These are phyloP conservation scores for Archocentrus centrarchus DNA, from an alignment of 2,113 vertebrate species.

Conservation along the genomic window DNA sequence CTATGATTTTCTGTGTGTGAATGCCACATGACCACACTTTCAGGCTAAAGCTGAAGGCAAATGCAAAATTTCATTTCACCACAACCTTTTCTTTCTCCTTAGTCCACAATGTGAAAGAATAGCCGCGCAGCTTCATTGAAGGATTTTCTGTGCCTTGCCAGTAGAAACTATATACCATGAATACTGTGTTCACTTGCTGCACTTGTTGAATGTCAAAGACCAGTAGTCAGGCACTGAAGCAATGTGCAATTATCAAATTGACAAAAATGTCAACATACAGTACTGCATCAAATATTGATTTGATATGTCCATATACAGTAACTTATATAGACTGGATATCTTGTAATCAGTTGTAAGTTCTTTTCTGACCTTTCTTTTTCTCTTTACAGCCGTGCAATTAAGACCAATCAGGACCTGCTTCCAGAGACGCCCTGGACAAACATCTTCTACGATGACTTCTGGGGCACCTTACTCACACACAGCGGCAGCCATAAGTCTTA, in stretches of 20 bases:
- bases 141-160: neutral
- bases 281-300: too few relatives aligned
- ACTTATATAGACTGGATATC: neutral
- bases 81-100: conserved; percentile 46
- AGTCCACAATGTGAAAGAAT: conserved; percentile 33
- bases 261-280: neutral
- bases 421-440: conserved; percentile 96
- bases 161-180: neutral
- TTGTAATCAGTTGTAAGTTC: neutral
- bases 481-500: conserved; percentile 99
- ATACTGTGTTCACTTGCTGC: conserved; percentile 11
- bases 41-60: conserved; percentile 22
- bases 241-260: neutral
- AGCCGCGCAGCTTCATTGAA: conserved; percentile 22
- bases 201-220: conserved; percentile 13
- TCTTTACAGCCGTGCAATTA: conserved; percentile 93
- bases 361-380: conserved; percentile 13
- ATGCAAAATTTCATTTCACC: conserved; percentile 34
- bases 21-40: conserved; percentile 51
- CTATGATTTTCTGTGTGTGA: conserved; percentile 47
- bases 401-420: conserved; percentile 98
- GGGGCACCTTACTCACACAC: conserved; percentile 97
- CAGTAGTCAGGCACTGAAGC: neutral
- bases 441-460: conserved; percentile 98
- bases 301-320: neutral